A percentile compares a stretch with the other conserved stretches of the same genome.
Conservation (phyloP, 2,113 vertebrate genomes). For the Nannospalax galili region DNA sequence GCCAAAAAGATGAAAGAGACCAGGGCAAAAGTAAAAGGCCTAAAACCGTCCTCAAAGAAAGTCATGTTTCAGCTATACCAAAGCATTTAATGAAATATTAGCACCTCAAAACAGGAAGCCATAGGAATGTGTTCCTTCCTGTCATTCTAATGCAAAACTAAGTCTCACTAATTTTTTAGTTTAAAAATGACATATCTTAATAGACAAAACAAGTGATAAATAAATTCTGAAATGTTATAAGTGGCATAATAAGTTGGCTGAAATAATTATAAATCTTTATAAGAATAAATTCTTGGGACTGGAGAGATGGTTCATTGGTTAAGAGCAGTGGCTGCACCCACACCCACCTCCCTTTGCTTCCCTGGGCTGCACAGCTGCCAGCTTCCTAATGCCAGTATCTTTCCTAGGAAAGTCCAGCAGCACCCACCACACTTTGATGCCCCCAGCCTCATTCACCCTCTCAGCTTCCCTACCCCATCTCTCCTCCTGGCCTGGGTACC, state of each 20-base stretch:
- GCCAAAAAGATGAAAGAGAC: not conserved
- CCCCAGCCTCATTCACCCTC: too few relatives aligned
- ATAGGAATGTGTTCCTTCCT: not conserved
- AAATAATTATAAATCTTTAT: not conserved
- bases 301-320: too few relatives aligned
- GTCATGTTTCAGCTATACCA: not conserved
- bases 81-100: slow-evolving; percentile 25
- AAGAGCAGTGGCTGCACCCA: too few relatives aligned
- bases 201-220: slow-evolving; percentile 5
- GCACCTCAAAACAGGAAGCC: slow-evolving; percentile 17
- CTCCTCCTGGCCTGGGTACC: too few relatives aligned
- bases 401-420: too few relatives aligned
- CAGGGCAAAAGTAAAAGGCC: not conserved
- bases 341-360: too few relatives aligned
- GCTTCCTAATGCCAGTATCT: too few relatives aligned
- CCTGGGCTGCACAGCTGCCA: too few relatives aligned
- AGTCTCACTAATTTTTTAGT: slow-evolving; percentile 15
- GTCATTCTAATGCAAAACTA: not conserved
- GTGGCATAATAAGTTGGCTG: not conserved
- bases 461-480: too few relatives aligned
- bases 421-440: too few relatives aligned
- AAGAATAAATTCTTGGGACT: slow-evolving; percentile 18
- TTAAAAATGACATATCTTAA: not conserved
- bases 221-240: slow-evolving; percentile 23
- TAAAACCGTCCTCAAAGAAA: not conserved